Evolutionary conservation across 1,140 invertebrate genomes (phyloP).

Genomic region (Heliothis virescens): DNA sequence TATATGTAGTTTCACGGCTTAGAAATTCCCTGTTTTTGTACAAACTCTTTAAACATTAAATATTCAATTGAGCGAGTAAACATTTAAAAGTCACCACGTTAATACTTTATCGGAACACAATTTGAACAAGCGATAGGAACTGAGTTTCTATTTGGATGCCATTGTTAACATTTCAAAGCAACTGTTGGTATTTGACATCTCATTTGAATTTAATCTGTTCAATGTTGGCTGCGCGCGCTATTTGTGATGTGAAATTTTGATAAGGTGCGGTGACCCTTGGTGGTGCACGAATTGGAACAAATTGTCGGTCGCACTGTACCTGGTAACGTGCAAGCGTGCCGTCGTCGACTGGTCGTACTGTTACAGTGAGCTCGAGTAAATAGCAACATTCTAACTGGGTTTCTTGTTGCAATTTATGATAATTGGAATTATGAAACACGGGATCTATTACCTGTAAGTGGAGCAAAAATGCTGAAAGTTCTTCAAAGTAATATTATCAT

Average conservation of each 20-base stretch:
- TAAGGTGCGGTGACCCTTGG: conserved; percentile 30
- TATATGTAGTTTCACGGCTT: too few relatives aligned
- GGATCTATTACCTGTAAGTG: too few relatives aligned
- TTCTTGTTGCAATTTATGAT: not conserved
- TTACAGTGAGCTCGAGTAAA: too few relatives aligned
- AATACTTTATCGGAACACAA: conserved; percentile 11
- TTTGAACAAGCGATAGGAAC: conserved; percentile 32
- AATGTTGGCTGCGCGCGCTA: conserved; percentile 34
- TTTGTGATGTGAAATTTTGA: conserved; percentile 43
- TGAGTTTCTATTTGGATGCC: conserved; percentile 30
- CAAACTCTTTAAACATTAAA: not conserved
- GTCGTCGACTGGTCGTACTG: too few relatives aligned
- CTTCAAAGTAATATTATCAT: too few relatives aligned
- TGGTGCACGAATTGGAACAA: conserved; percentile 19
- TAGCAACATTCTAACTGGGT: too few relatives aligned
- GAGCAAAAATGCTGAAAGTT: too few relatives aligned
- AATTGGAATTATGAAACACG: too few relatives aligned
- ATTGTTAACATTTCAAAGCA: conserved; percentile 44
- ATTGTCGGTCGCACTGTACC: not conserved
- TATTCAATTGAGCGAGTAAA: not conserved
- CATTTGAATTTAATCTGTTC: conserved; percentile 50
- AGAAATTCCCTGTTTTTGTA: not conserved
- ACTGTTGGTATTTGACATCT: conserved; percentile 47
- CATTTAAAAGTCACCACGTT: conserved; percentile 4
- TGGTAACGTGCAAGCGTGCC: not conserved